Evolutionary conservation across 2,888 invertebrate genomes (phyloP), one percentile per base, ranked within the genome.

Genomic region (Morinoia aosen): DNA sequence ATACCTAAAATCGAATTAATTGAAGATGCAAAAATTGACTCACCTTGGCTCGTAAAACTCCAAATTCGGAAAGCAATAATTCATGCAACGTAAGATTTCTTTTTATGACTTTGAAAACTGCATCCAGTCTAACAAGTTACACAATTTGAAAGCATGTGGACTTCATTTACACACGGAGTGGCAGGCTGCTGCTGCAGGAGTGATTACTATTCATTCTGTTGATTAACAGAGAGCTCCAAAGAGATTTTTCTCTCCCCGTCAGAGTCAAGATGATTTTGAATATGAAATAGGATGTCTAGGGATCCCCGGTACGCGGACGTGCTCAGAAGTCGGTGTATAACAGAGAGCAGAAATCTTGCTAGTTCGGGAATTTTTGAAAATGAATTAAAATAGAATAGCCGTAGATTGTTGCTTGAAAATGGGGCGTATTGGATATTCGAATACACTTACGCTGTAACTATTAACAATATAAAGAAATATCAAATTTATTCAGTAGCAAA

Each of bases 211-310:
- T 90, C 90, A 90, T 90, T 39, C 39, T 40, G 48, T 90, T 90
- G 90, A 90, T 40, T 90, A 48, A 90, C 90, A 90, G 90, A 90
- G 90, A 39, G 39, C 90, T 40, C 33, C 40, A 16, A 90, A 48
- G 39, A 48, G 48, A 90, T 90, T 90, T 90, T 90, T 90, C 48
- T 90, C 48, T 90, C 12, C 48, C 90, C 14, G 25, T 14, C 90
- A 40, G 39, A 90, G 90, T 33, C 90, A 90, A 90, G 90, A 39
- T 90, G 39, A 90, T 90, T 48, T 48, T 90, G 90, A 90, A 90
- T 90, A 90, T 90, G 39, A 90, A 90, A 40, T 90, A 90, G 90
- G 90, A 90, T 90, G n/a, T 0, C 39, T 12, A 14, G 39, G 90
- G 90, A 90, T 90, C 90, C 12, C 76, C 10, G 76, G 25, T 33